phyloP scores from a whole-genome alignment of 2,113 vertebrate genomes.

The Hippocampus zosterae region DNA sequence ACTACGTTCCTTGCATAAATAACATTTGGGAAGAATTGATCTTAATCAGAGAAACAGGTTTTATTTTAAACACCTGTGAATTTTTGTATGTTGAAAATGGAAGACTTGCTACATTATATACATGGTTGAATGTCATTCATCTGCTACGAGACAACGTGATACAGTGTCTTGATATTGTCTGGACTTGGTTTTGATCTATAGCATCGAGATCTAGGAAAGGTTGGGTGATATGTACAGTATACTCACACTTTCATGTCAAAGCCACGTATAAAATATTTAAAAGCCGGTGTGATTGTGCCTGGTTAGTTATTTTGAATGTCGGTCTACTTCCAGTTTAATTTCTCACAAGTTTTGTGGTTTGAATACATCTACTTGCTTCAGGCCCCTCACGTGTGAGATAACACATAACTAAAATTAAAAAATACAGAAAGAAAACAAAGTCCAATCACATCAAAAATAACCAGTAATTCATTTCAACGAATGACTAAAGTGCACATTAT shows the following conservation, averaged over 20 bases:
- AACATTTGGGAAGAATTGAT: slow-evolving; percentile 43
- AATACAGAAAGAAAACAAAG: neutral
- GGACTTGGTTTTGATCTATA: slow-evolving; percentile 7
- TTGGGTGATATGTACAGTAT: neutral
- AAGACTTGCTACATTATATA: slow-evolving; percentile 50
- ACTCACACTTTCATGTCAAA: neutral
- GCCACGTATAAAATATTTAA: slow-evolving; percentile 6
- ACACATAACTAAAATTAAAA: slow-evolving; percentile 4
- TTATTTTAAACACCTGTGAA: slow-evolving; percentile 12
- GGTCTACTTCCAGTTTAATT: neutral
- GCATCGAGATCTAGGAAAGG: neutral
- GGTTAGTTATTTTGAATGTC: neutral
- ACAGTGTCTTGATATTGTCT: slow-evolving; percentile 8
- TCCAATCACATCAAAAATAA: slow-evolving; percentile 28
- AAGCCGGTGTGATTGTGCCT: slow-evolving; percentile 9
- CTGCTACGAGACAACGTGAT: slow-evolving; percentile 32
- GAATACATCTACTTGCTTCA: slow-evolving; percentile 7
- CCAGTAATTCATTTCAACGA: slow-evolving; percentile 5
- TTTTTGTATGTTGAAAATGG: slow-evolving; percentile 23
- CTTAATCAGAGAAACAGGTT: slow-evolving; percentile 30
- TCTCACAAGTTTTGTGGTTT: slow-evolving; percentile 27
- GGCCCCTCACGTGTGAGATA: neutral
- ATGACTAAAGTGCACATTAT: slow-evolving; percentile 16
- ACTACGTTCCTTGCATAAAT: slow-evolving; percentile 57
- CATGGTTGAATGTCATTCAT: slow-evolving; percentile 34